Evolutionary conservation across 2,888 invertebrate genomes (phyloP), one percentile per base, ranked within the genome.

Genomic region (Nemotelus nigrinus): DNA sequence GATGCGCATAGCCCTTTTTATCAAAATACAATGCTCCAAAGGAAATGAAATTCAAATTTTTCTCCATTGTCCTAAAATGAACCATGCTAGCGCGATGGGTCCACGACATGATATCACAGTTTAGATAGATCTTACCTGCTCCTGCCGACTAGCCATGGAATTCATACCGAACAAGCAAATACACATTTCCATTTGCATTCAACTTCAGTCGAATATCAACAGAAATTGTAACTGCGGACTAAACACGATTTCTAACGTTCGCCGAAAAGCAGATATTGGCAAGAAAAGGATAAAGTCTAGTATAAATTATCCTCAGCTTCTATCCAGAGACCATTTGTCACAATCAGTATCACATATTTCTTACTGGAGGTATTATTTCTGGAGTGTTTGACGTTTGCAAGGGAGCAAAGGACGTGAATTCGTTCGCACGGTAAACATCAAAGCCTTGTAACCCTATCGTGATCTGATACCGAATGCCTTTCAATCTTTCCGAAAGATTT

Each of bases 41-140:
- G 78, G 79, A 78, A 79, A 79, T 79, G 79, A 79, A 79, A 79
- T 79, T 79, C 79, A 79, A 79, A 79, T 79, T 79, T 79, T 79
- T 79, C 78, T 78, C 57, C 48, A 25, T 8, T 39, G 43, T 58
- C n/a, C 58, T 57, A 57, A 45, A 47, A 58, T 58, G 47, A 48
- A 50, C 60, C 74, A 60, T 74, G 44, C 63, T 41, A 25, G 58
- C 25, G 63, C 43, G 63, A 74, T 72, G 41, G 63, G 63, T n/a
- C 39, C 10, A 63, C 63, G 43, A 63, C 8, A 39, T 43, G 7
- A 7, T 39, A 39, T 43, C 41, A 63, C 63, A 41, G 41, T 7
- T 63, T n/a, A 63, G 41, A 39, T 39, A 72, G 60, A 60, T 74
- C 74, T 74, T 50, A 74, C 74, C 74, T 60, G 60, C 10, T 45